Conservation (phyloP, 2,797 vertebrate species). For the Sebastes cheni region DNA sequence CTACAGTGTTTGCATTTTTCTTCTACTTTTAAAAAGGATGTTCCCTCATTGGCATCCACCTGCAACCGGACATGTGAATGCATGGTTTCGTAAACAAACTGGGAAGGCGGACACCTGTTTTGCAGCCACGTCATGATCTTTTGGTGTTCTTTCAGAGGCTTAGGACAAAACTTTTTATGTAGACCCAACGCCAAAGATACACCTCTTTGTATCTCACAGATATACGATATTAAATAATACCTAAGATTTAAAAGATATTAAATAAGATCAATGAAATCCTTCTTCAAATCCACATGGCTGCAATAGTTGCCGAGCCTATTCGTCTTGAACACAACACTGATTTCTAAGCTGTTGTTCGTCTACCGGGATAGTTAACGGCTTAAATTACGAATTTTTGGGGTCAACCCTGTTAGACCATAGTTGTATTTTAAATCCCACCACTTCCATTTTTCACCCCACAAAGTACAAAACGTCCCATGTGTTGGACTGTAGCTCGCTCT, state of each 20-base stretch:
- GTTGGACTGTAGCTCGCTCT: slow-evolving; percentile 24
- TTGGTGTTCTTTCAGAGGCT: not conserved
- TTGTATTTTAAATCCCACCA: slow-evolving; percentile 43
- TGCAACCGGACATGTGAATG: slow-evolving; percentile 41
- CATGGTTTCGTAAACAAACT: slow-evolving; percentile 19
- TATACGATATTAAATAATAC: not conserved
- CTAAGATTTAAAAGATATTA: not conserved
- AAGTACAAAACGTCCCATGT: slow-evolving; percentile 48
- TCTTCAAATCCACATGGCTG: not conserved
- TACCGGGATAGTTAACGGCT: slow-evolving; percentile 15
- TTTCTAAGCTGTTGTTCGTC: slow-evolving; percentile 12
- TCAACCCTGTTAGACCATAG: slow-evolving; percentile 22
- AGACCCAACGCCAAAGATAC: not conserved
- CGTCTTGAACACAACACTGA: not conserved
- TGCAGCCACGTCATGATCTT: not conserved
- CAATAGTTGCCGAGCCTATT: not conserved
- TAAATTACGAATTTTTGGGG: slow-evolving; percentile 43
- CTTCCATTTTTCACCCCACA: slow-evolving; percentile 51
- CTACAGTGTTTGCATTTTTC: slow-evolving; percentile 50
- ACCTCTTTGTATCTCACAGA: not conserved
- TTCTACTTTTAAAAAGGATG: slow-evolving; percentile 20
- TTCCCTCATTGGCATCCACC: slow-evolving; percentile 37
- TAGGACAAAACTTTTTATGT: not conserved
- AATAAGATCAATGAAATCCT: not conserved
- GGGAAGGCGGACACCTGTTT: slow-evolving; percentile 14